Evolutionary conservation across 1,140 invertebrate species (phyloP), one percentile per base, ranked within the genome.

Genomic region (Globodera rostochiensis): DNA sequence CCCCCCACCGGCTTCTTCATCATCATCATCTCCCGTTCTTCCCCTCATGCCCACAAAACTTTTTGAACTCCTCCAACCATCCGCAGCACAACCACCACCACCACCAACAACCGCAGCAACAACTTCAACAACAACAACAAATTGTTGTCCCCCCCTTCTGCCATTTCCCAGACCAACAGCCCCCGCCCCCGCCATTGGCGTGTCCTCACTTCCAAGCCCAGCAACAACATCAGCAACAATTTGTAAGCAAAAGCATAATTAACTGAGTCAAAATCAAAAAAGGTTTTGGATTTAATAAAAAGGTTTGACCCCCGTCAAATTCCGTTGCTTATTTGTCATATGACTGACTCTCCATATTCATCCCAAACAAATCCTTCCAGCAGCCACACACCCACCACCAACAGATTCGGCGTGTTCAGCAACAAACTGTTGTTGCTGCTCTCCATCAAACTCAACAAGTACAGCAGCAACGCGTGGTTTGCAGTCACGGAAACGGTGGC

Each of bases 401-500:
- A 19, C 80, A 57, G 6, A 84, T 83, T 77, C 46, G 53, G 13
- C 36, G 25, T 36, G 25, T n/a, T 19, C 57, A 49, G 0, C 36
- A n/a, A 21, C n/a, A 49, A 50, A 47, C 81, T 19, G 60, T 8
- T 47, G 7, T 69, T 82, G 83, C 57, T 82, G 46, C 67, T 36
- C 83, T 67, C 66, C 45, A 77, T 49, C 53, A 67, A 75, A 60
- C 53, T 21, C 57, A 84, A 57, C 80, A 83, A 53, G 67, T 60
- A n/a, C 53, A 53, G 9, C 79, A 67, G n/a, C 80, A 69, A 15
- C 79, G n/a, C 19, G 47, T 45, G 8, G 36, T 50, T 13, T 73
- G 60, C 74, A 84, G 36, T 57, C 79, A 50, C 67, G 64, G 82
- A 15, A 74, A 73, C 53, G 82, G 82, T 19, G 88, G 89, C n/a